Percentiles rank a stretch among this genome's conserved stretches.
phyloP scores from a whole-genome alignment of 2,888 invertebrate species.

The Thymelicus sylvestris region DNA sequence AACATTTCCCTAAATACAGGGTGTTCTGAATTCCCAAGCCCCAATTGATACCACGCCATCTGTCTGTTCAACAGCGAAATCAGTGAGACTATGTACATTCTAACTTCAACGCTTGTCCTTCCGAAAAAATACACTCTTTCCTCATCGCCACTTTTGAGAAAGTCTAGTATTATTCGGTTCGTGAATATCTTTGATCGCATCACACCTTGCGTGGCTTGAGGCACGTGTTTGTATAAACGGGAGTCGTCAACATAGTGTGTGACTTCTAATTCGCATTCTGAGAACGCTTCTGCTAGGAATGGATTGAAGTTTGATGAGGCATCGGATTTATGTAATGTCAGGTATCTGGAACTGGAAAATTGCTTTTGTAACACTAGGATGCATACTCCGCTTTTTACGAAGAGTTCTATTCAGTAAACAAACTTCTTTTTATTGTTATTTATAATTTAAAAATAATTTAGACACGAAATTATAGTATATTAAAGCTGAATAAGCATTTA shows the following conservation, averaged over 20 bases:
- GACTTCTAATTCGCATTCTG: neutral
- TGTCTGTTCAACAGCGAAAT: conserved; percentile 2
- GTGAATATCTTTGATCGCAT: neutral
- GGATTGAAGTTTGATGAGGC: neutral
- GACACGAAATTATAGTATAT: too few species aligned
- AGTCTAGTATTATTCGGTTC: neutral
- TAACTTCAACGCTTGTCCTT: neutral
- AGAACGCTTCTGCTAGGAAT: neutral
- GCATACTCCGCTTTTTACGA: too few species aligned
- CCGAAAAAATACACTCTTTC: neutral
- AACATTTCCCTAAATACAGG: neutral
- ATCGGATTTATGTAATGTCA: neutral
- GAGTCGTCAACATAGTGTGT: neutral
- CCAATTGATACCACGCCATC: neutral
- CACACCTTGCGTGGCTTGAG: neutral
- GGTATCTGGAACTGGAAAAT: neutral
- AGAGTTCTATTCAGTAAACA: too few species aligned
- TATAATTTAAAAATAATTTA: too few species aligned
- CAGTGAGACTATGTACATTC: neutral
- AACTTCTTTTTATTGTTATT: too few species aligned
- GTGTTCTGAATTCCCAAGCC: neutral
- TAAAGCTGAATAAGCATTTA: too few species aligned
- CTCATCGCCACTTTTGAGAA: neutral
- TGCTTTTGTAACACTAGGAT: too few species aligned
- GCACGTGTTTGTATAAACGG: neutral